Evolutionary conservation across 2,797 vertebrate genomes (phyloP), one percentile per base, ranked within the genome.

Genomic region (Helicolenus hilgendorfi): DNA sequence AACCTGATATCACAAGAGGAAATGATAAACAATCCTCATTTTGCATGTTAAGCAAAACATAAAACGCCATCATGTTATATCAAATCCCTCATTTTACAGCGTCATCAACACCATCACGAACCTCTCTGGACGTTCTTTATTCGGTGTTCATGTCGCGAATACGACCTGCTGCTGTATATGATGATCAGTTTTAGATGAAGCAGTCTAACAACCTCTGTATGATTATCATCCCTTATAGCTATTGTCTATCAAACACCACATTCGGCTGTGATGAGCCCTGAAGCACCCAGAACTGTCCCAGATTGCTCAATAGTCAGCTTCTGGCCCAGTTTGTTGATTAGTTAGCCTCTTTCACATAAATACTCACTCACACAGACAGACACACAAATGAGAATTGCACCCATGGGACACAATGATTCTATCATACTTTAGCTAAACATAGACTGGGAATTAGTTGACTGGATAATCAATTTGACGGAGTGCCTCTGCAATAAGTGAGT

Each of bases 391-490:
- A 96, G 94, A 96, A 96, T 94, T 93, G 92, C 87, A 93, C 95
- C 93, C 96, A 89, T 77, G 94, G 93, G 95, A 96, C 92, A 79
- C 90, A 94, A 96, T 96, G 93, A 96, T 94, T 97, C 94, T 93
- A 95, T 96, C 96, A 96, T 96, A 96, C 95, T 96, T 97, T 93
- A 95, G 96, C 95, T 96, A 95, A 96, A 95, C 95, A 96, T 96
- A 96, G 95, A 96, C 95, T 96, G 95, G 95, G 96, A 96, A 96
- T 96, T 96, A 96, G 93, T 95, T 96, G 95, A 96, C 93, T 95
- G 95, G 86, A 96, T 96, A 96, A 96, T 96, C 95, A 96, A 96
- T 96, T 95, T 94, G 92, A 95, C 94, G 59, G 87, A 95, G 93
- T 95, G 94, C 87, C 86, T 92, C 87, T 41, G 90, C 82, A 91